Base-by-base conservation (phyloP, 2,888 invertebrate species). In the Stramonita haemastoma region DNA sequence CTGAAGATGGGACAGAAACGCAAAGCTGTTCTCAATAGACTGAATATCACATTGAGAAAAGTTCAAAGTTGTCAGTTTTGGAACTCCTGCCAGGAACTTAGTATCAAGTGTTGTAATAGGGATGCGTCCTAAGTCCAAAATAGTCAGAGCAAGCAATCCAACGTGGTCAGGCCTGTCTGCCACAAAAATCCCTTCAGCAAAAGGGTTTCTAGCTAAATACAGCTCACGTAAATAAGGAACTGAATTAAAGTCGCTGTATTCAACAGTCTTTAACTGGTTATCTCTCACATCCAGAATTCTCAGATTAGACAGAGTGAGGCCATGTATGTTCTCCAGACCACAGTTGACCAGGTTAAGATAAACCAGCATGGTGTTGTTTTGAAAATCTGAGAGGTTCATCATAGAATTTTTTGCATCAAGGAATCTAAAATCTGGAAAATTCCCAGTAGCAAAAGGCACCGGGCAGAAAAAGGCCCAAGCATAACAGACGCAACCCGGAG, bases 261-360 rank as follows among this genome's bases (percentile, higher is more conserved):
- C 34, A 8, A 79, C 19, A 15, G 15, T 8, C 19, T 11, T 34
- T 32, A 79, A 32, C 6, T 77, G 8, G 36, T 90, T 90, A 46
- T 88, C n/a, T 8, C 90, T 88, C 79, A 85, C 60, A n/a, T 90
- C 88, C 6, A 90, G 66, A 26, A 81, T 90, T 32, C 29, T 85
- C 17, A 90, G 46, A 32, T 90, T 90, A 46, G 86, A n/a, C 22
- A 90, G 19, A 60, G 36, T 36, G 19, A 86, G 32, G 17, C 36
- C 34, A 29, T 22, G 11, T 8, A 88, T 8, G 26, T 29, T n/a
- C 29, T 60, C 32, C 8, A 90, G 66, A 19, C 34, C 17, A 73
- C 86, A 86, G 0, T 22, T 79, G 0, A 88, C 86, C 5, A 90
- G 79, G 36, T 86, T 88, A 60, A 90, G 90, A 46, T 86, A 90